Evolutionary conservation across 2,113 vertebrate species (phyloP).

Genomic region (Dasyprocta punctata): DNA sequence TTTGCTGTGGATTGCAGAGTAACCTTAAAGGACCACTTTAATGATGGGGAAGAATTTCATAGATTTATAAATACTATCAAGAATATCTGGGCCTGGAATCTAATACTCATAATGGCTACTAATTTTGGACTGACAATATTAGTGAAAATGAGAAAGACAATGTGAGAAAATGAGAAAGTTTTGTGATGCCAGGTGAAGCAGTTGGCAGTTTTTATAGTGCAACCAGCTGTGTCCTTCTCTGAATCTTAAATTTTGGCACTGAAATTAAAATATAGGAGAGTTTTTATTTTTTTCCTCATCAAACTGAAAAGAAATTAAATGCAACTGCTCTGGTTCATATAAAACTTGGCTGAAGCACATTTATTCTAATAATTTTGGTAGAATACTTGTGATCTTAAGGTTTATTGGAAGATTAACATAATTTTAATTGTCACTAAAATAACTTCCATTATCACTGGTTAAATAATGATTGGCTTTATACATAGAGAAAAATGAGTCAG

Average conservation of each 20-base stretch:
- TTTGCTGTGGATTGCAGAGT: background rate
- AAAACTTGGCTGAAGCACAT: background rate
- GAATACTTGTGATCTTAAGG: background rate
- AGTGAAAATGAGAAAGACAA: background rate
- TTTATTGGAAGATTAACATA: slow-evolving; percentile 37
- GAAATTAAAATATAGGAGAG: background rate
- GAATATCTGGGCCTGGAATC: background rate
- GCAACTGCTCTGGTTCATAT: background rate
- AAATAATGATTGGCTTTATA: slow-evolving; percentile 14
- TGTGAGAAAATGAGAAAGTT: slow-evolving; percentile 3
- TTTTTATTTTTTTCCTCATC: background rate
- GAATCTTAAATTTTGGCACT: slow-evolving; percentile 14
- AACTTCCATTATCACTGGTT: background rate
- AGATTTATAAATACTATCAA: slow-evolving; percentile 14
- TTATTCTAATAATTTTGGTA: slow-evolving; percentile 23
- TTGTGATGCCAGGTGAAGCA: background rate
- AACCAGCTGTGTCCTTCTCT: background rate
- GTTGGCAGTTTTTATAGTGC: background rate
- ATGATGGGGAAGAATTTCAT: background rate
- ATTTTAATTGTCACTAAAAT: slow-evolving; percentile 1
- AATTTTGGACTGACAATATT: slow-evolving; percentile 43
- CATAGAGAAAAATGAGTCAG: background rate
- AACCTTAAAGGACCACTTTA: background rate
- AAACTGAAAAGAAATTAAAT: slow-evolving; percentile 38
- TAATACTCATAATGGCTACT: background rate